These are phyloP conservation scores for Dipus sagitta DNA, from an alignment of 2,797 vertebrate genomes.

Conservation along the genomic window DNA sequence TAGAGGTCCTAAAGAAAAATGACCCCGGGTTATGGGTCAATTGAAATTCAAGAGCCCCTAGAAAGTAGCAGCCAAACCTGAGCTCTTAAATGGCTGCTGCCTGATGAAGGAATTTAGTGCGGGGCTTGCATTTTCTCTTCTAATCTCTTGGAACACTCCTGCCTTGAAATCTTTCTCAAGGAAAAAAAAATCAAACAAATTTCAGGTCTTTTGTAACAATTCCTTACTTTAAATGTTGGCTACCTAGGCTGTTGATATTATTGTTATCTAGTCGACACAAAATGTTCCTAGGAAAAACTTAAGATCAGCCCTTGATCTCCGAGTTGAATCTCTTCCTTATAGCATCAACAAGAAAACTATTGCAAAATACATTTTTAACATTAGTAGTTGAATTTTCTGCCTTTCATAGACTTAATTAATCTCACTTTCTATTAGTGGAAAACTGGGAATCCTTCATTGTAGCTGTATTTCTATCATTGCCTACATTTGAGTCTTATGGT, in stretches of 20 bases:
- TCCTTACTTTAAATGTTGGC: background rate
- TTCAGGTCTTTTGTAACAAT: background rate
- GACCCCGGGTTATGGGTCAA: background rate
- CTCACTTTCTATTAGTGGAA: background rate
- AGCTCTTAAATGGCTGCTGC: too few species aligned
- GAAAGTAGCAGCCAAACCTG: background rate
- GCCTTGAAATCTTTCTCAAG: background rate
- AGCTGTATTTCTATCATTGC: background rate
- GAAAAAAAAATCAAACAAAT: background rate
- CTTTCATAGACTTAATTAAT: background rate
- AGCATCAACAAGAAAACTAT: constrained; percentile 18
- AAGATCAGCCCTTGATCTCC: background rate
- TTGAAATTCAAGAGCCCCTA: background rate
- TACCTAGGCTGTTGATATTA: background rate
- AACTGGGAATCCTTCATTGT: background rate
- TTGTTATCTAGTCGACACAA: background rate
- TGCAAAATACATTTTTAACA: constrained; percentile 10
- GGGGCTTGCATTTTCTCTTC: too few species aligned
- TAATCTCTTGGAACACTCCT: background rate
- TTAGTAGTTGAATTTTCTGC: background rate
- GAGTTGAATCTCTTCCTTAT: background rate
- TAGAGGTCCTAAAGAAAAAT: background rate
- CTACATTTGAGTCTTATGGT: background rate
- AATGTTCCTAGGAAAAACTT: background rate
- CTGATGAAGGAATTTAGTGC: background rate